Base-by-base conservation (phyloP, 2,113 vertebrate species). In the Bubo blakistoni region DNA sequence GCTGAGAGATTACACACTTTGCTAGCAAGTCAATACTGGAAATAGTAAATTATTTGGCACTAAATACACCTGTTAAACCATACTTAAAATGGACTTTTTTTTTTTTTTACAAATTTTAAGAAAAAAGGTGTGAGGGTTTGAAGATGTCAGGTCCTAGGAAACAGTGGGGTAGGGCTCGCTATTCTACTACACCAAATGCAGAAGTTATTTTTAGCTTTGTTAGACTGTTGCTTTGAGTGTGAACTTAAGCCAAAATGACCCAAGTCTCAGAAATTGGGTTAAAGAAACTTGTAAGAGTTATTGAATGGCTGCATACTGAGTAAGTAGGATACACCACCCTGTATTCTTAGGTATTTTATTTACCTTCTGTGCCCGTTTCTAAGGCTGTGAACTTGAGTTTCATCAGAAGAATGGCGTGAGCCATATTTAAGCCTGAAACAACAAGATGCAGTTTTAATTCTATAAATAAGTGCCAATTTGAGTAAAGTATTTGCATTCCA, bases 141-240 rank as follows among this genome's bases (percentile, higher is more conserved):
- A 30, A 55, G 61, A 7, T 74, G 29, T 7, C 6, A 6, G 13
- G 27, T 52, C 16, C 10, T 27, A 4, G 0, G 38, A 51, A 70
- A 10, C 18, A 1, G 1, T 25, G 9, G 30, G n/a, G 30, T n/a
- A 6, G 54, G 16, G 36, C 63, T 91, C 44, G 4, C 30, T 16
- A 13, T 14, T 78, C 30, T 55, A 6, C 46, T 34, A 3, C 7
- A 8, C 11, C 34, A 34, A 4, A 40, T 0, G 0, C 6, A 7
- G 51, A 73, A 59, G 70, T 55, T 81, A 9, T 8, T 69, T 65
- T 57, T 72, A 34, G 54, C 24, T 80, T 59, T 73, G 20, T 69
- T 76, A 65, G 62, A 17, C 8, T 55, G 57, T 30, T 76, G 38
- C 5, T 77, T 79, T 93, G 30, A 47, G 40, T 36, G 86, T 82